phyloP scores from a whole-genome alignment of 64 coral and sea anemone species.

The Orbicella faveolata region DNA sequence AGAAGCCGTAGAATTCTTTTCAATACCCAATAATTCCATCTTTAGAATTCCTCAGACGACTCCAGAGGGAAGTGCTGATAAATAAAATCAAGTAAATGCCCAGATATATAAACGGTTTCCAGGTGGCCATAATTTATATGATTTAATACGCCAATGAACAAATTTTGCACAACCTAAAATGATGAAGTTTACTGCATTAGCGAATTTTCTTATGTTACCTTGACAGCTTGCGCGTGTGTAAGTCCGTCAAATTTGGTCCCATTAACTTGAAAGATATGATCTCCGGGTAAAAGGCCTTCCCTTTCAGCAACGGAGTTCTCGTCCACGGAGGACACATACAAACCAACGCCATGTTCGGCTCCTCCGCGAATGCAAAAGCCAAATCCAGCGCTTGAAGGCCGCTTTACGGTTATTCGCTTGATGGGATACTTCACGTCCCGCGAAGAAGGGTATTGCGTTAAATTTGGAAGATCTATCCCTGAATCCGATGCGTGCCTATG shows the following conservation, averaged over 20 bases:
- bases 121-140: background rate
- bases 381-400: constrained; percentile 69
- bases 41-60: background rate
- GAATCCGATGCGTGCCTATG: constrained; percentile 77
- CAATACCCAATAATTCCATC: background rate
- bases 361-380: constrained; percentile 96
- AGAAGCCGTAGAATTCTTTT: background rate
- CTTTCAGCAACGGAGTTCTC: constrained; percentile 67
- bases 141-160: background rate
- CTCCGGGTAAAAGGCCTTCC: constrained; percentile 81
- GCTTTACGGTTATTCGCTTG: constrained; percentile 74
- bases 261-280: constrained; percentile 89
- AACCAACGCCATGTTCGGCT: constrained; percentile 87
- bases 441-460: constrained; percentile 42
- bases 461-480: constrained; percentile 76
- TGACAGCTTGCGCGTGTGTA: constrained; percentile 83
- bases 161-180: background rate
- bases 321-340: constrained; percentile 93
- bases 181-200: background rate
- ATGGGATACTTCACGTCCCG: constrained; percentile 61
- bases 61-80: no score
- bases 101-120: no score
- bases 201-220: constrained; percentile 53
- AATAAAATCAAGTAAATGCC: no score
- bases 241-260: constrained; percentile 76